Evolutionary conservation across 2,888 invertebrate species (phyloP), one percentile per base, ranked within the genome.

Genomic region (Protophormia terraenovae): DNA sequence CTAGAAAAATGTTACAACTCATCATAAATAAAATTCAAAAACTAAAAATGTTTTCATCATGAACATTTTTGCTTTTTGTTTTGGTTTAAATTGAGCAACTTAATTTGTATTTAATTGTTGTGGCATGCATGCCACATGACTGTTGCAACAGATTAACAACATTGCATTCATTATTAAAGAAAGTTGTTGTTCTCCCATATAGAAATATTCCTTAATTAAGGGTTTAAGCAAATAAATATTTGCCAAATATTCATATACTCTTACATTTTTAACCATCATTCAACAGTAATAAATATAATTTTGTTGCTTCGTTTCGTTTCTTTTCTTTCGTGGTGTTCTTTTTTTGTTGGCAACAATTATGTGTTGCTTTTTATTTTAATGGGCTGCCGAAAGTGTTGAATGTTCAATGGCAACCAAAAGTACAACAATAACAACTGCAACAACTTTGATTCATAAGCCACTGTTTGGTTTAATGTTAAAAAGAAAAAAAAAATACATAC

Each of bases 311-410:
- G n/a, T n/a, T n/a, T n/a, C n/a, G n/a, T n/a, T n/a, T n/a, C 7
- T 6, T 32, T 35, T 69, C 41, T 64, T 73, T 32, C 7, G 19
- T n/a, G n/a, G n/a, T n/a, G 14, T 80, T 19, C 27, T 67, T 29
- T 22, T 45, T 79, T 69, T 69, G 27, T 45, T 75, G 50, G 24
- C 53, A 71, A 69, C 69, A 75, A 79, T 79, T 64, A 38, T 62
- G 62, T 71, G 62, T 62, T 58, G 32, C 67, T 50, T 47, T 69
- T 78, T 16, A 66, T 41, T 76, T 66, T 45, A 77, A 73, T 77
- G 24, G 60, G 10, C 77, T 77, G 76, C 72, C 77, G 81, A 84
- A 80, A 84, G 80, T 84, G 80, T 84, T 84, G 84, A 84, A 71
- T 71, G 64, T 81, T 81, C 67, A 81, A 67, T 84, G 38, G 72